Percentiles rank a stretch among this genome's conserved stretches.
phyloP scores from a whole-genome alignment of 2,797 vertebrate genomes.

The Ctenopoma multispine region DNA sequence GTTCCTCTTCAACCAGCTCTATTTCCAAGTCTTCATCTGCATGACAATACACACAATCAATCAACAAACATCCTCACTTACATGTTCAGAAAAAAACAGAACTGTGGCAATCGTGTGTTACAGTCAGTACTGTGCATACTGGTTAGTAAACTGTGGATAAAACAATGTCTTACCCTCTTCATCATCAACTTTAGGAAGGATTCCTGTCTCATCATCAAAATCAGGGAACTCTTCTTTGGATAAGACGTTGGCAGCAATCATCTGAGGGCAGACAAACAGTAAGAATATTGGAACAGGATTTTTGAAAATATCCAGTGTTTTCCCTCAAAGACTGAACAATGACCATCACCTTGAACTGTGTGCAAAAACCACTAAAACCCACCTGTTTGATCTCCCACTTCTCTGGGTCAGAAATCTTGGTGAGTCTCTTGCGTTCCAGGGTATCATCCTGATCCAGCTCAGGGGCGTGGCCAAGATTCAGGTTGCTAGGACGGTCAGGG shows the following conservation, averaged over 20 bases:
- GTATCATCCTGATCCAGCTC: conserved; percentile 95
- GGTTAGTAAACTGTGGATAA: neutral
- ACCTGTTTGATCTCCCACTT: conserved; percentile 99
- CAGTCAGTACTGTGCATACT: neutral
- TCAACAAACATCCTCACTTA: neutral
- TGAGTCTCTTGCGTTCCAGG: conserved; percentile 94
- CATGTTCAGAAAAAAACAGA: too few species aligned
- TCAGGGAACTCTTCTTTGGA: conserved; percentile 99
- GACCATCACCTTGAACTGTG: neutral
- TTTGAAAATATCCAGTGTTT: neutral
- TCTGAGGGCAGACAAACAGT: conserved; percentile 78
- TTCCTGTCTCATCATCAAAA: conserved; percentile 98
- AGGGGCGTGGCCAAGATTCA: conserved; percentile 91
- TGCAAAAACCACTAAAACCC: neutral
- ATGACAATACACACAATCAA: neutral
- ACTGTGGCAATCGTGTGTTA: too few species aligned
- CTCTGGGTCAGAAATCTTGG: conserved; percentile 96
- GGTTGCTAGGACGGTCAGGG: conserved; percentile 93
- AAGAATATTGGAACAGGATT: neutral
- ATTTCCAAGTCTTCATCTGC: conserved; percentile 98
- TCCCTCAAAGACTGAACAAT: neutral
- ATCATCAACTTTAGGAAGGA: conserved; percentile 98
- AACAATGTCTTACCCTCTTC: conserved; percentile 89
- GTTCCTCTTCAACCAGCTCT: conserved; percentile 97
- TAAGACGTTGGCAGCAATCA: conserved; percentile 98